Base-by-base conservation (phyloP, 2,113 vertebrate species). In the Poecile atricapillus region DNA sequence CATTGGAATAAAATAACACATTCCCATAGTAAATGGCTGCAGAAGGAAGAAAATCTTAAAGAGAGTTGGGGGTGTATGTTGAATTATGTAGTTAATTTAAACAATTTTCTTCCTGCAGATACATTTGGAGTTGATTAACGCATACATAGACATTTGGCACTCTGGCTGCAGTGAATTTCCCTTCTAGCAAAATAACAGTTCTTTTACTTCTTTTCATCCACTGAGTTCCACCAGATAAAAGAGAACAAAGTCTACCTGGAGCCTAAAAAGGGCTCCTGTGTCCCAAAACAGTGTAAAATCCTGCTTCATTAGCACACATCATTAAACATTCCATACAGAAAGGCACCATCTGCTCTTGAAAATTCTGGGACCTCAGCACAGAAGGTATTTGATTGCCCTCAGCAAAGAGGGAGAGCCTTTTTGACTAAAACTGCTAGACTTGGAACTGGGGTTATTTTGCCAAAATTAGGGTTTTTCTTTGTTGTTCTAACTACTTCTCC, bases 41-140 rank as follows among this genome's bases (percentile, higher is more conserved):
- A 90, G 77, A 30, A 64, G 17, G 50, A 74, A 65, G 23, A 77
- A 90, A 95, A 88, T 46, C 49, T 60, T 76, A 35, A 47, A 35
- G 23, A 63, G 2, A 4, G 2, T 18, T 90, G 28, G 7, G n/a
- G 19, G 10, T 1, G 1, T 77, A 43, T 59, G n/a, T 79, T 55
- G 75, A 90, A 77, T 75, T 84, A 78, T 65, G 56, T 43, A 35
- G n/a, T 63, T 92, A 8, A 22, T 80, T 88, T 86, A 70, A 76
- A 55, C 33, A 70, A n/a, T 83, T 93, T 88, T 96, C 55, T 81
- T 96, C 11, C 37, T 73, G 39, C 39, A 94, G 59, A 93, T 69
- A 65, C 90, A 94, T 92, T 96, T 96, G 86, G 83, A 90, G 21
- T 70, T 77, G 39, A 78, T 92, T 94, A 97, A 86, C 15, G 39